Evolutionary conservation across 2,113 vertebrate genomes (phyloP), one percentile per base, ranked within the genome.

Genomic region (Formicarius rufipectus): DNA sequence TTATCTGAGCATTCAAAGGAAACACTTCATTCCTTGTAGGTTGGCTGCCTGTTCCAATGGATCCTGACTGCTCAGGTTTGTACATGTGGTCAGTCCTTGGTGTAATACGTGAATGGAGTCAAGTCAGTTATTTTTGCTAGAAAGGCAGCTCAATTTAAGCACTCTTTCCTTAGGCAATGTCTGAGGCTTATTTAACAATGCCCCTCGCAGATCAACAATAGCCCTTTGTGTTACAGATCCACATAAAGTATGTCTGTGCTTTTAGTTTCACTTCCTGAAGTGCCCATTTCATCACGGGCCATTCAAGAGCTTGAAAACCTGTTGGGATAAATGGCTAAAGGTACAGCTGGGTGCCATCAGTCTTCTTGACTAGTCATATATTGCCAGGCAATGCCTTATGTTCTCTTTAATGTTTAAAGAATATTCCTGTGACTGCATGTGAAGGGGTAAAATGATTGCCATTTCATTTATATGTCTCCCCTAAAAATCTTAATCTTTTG

Each of bases 1-100:
- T 77, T 55, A 28, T 37, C 40, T 56, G 49, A 59, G 15, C 11
- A 23, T 28, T 53, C 64, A 56, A 67, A 55, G 42, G 50, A 25
- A 77, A 20, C 27, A 25, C 33, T 62, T 27, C 16, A 28, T 39
- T 78, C 17, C 25, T 33, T 0, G 0, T 12, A 22, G 3, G 12
- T 10, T 47, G 63, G 20, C 45, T 84, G 56, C n/a, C 60, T 23
- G 24, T 35, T 63, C 42, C 33, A 5, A 8, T 1, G 4, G 24
- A 28, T 74, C 42, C 30, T n/a, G 30, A 12, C 50, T 22, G 25
- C 37, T 39, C 42, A 31, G 71, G n/a, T 45, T 22, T 37, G 23
- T 15, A 23, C n/a, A 0, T 59, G 10, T 69, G 8, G 49, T 74
- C 64, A 27, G 20, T 25, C n/a, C 7, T 5, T 35, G 42, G 12